Evolutionary conservation across 2,113 vertebrate genomes (phyloP).

Genomic region (Elephas maximus): DNA sequence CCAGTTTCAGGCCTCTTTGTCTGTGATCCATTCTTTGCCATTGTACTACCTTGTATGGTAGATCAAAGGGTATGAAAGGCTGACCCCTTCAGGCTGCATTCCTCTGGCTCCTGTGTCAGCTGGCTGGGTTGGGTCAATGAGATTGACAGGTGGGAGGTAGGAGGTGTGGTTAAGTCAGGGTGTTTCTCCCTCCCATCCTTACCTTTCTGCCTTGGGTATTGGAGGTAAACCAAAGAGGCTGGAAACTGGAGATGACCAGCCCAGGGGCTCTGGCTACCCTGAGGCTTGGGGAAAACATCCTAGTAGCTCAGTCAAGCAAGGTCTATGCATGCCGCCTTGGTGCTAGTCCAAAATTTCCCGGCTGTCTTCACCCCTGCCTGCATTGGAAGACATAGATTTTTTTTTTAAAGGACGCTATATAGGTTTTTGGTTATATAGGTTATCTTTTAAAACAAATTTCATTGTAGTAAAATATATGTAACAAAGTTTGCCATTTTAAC

Average conservation of each 20-base stretch:
- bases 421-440: background rate
- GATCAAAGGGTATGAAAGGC: background rate
- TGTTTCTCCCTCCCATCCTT: background rate
- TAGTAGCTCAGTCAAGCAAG: accelerated
- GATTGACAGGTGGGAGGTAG: background rate
- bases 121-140: background rate
- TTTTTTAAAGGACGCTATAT: background rate
- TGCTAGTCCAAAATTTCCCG: background rate
- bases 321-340: background rate
- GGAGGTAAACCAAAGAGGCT: background rate
- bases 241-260: background rate
- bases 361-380: background rate
- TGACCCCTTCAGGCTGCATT: background rate
- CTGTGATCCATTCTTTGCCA: background rate
- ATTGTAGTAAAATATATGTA: background rate
- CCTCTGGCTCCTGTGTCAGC: background rate
- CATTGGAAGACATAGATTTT: background rate
- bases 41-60: background rate
- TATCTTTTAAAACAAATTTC: background rate
- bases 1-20: background rate
- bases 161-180: background rate
- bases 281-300: background rate
- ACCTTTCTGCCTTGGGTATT: too few relatives aligned
- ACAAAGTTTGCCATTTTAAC: background rate
- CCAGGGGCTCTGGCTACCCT: background rate